Base-by-base conservation (phyloP, 2,797 vertebrate species). In the Karalla daura region DNA sequence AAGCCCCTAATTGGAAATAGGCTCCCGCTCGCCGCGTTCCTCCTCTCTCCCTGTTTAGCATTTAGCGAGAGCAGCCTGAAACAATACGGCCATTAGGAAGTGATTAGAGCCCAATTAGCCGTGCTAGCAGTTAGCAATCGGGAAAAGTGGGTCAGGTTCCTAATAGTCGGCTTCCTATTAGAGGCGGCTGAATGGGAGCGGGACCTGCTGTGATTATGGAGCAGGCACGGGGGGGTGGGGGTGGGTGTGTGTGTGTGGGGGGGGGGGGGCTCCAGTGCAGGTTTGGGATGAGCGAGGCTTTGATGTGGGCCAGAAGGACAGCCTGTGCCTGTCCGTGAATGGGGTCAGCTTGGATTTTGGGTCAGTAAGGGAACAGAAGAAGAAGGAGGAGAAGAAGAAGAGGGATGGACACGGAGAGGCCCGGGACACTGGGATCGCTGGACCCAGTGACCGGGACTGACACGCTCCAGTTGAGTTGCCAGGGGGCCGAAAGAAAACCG, bases 71-170 rank as follows among this genome's bases (percentile, higher is more conserved):
- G 60, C 66, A 82, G 64, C 70, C 82, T 76, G 63, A 91, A 91
- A 94, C 90, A 93, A 92, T 83, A 87, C 68, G 21, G 60, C 85
- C 84, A 92, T 92, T 93, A 93, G 90, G 85, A 91, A 83, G 88
- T 91, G 88, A 93, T 94, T 93, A 89, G 81, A 52, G 80, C 74
- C 87, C 90, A 93, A 93, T 94, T 94, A 92, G 89, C 85, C 70
- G 74, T 86, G 84, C 83, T 83, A 88, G 89, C 78, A 69, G 84
- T 86, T 88, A 88, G 86, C 83, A 66, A 56, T 69, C 50, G 50
- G n/a, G 67, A 69, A 92, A 93, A 91, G 84, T 93, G 90, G 93
- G 92, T 93, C 92, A 92, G 78, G 88, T 80, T 86, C 75, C 85
- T 90, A 91, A 93, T 90, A 85, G 83, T 71, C 11, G 70, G 77